Percentiles rank a stretch among this genome's conserved stretches.
Evolutionary conservation across 2,113 vertebrate species (phyloP).

Genomic region (Saimiri boliviensis): DNA sequence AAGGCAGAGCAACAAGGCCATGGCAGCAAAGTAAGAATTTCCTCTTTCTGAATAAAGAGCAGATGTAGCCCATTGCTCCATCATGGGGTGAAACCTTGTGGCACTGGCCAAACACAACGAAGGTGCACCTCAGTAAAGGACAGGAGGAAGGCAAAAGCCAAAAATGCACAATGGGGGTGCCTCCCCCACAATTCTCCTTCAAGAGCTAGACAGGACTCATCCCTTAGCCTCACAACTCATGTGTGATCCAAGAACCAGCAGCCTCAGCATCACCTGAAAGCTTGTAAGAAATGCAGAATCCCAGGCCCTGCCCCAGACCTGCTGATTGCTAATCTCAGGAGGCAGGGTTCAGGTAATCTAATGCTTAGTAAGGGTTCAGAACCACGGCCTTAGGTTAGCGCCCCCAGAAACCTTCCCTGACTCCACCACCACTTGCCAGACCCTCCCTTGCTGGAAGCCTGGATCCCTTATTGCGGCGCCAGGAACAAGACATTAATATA

Average conservation of each 20-base stretch:
- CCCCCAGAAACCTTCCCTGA: neutral
- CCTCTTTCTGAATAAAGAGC: slow-evolving; percentile 51
- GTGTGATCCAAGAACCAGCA: neutral
- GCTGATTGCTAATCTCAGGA: neutral
- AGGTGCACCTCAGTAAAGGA: neutral
- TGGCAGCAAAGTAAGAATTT: slow-evolving; percentile 28
- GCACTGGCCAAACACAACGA: neutral
- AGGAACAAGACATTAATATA: neutral
- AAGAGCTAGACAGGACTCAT: neutral
- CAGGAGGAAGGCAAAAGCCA: neutral
- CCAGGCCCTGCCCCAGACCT: neutral
- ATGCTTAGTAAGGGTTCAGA: neutral
- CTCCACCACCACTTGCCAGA: neutral
- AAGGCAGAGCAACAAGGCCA: neutral
- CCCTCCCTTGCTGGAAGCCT: neutral
- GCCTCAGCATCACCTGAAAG: neutral
- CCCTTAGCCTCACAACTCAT: neutral
- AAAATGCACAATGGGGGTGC: neutral
- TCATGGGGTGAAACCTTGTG: neutral
- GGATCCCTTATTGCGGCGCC: neutral
- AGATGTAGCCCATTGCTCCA: neutral
- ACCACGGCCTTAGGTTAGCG: neutral
- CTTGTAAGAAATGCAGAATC: neutral
- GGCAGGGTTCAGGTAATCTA: neutral
- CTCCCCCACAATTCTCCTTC: neutral